Base-by-base conservation (phyloP, 2,888 invertebrate genomes). In the Holacanthella duospinosa region DNA sequence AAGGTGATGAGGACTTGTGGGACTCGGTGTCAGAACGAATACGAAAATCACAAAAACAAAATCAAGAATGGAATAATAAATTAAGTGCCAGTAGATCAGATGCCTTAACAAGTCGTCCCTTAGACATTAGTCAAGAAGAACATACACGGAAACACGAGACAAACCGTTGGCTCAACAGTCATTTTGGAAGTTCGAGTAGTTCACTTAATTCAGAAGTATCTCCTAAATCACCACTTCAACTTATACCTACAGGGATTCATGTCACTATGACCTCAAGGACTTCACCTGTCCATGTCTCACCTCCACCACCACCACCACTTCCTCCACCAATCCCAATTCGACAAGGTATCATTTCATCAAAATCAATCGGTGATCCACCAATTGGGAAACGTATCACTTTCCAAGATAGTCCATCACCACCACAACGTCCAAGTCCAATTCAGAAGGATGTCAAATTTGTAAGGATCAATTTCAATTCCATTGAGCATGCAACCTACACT, bases 101-200 rank as follows among this genome's bases (percentile, higher is more conserved):
- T 78, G 87, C 86, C 2, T 80, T 89, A 74, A 87, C 88, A 44
- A 86, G 87, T 75, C 85, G 86, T 61, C 89, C 91, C 0, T 78
- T 90, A 67, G 89, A 91, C 78, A 86, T 89, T 74, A 89, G 90
- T 75, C 85, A 88, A 74, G 91, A 92, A 76, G 91, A 92, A 77
- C 88, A 90, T 77, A 90, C 90, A 4, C 83, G 91, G 65, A 91
- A 91, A 77, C 86, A 87, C 70, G 91, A 92, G 79, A 92, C 91
- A 0, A 89, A 88, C 68, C 90, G 90, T 79, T 92, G 92, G 92
- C 81, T 92, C 61, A 91, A 91, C 75, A 87, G 88, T 75, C 92
- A 93, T 77, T 92, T 93, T 75, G 92, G 92, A 62, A 73, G 73
- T 64, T 73, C 73, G 25, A 73, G 71, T 64, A 73, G 73, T 58